A percentile compares a stretch with the other conserved stretches of the same genome.
These are phyloP conservation scores for Anolis sagrei DNA, from an alignment of 2,113 vertebrate species.

Conservation along the genomic window DNA sequence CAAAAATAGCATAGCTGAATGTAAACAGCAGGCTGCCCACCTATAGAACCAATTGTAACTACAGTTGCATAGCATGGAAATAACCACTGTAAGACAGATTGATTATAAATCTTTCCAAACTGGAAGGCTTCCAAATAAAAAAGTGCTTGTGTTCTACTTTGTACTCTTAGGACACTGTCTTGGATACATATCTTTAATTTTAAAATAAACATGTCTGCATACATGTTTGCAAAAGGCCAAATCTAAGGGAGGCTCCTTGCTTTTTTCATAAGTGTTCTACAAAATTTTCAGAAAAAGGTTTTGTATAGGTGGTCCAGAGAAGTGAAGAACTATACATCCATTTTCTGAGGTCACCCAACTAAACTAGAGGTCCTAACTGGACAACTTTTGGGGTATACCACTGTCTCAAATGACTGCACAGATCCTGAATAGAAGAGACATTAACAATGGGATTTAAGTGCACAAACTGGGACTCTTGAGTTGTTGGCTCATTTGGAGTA, in stretches of 20 bases:
- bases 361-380: not conserved
- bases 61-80: constrained; percentile 31
- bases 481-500: not conserved
- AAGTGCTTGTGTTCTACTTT: not conserved
- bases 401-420: not conserved
- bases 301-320: not conserved
- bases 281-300: not conserved
- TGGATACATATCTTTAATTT: not conserved
- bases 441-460: not conserved
- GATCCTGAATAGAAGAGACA: too few species aligned
- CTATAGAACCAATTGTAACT: constrained; percentile 20
- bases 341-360: not conserved
- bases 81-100: constrained; percentile 16
- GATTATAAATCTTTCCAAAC: constrained; percentile 23
- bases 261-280: not conserved
- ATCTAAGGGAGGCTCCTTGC: not conserved
- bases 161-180: not conserved
- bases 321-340: not conserved
- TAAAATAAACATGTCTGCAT: not conserved
- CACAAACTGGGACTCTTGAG: not conserved
- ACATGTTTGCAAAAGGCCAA: not conserved
- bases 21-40: constrained; percentile 17
- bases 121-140: constrained; percentile 19
- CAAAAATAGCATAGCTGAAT: constrained; percentile 18
- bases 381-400: not conserved